Evolutionary conservation across 2,888 invertebrate genomes (phyloP).

Genomic region (Phorcus lineatus): DNA sequence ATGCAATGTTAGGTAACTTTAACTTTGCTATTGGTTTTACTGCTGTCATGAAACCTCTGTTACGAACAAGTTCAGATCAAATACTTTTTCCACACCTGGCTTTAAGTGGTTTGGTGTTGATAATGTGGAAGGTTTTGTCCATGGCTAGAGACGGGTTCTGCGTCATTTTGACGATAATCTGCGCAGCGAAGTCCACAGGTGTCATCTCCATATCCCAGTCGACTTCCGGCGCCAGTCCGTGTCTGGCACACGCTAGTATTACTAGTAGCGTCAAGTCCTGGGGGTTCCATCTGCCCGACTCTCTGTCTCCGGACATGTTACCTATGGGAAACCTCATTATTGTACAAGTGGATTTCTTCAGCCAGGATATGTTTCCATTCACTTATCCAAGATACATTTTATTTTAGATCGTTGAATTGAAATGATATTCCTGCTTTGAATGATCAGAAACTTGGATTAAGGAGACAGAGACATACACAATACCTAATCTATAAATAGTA

Average conservation of each 20-base stretch:
- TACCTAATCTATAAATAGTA: constrained; percentile 75
- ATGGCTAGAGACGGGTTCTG: constrained; percentile 66
- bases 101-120: constrained; percentile 70
- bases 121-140: constrained; percentile 74
- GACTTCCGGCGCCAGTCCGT: constrained; percentile 70
- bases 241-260: constrained; percentile 67
- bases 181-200: constrained; percentile 75
- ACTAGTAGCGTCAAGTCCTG: constrained; percentile 75
- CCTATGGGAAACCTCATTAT: constrained; percentile 59
- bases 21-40: no score
- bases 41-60: no score
- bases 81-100: constrained; percentile 51
- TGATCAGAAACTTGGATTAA: no score
- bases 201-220: constrained; percentile 76
- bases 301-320: constrained; percentile 72
- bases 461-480: not conserved
- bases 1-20: no score
- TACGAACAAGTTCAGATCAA: no score
- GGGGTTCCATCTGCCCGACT: constrained; percentile 73
- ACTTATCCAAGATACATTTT: no score
- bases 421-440: no score
- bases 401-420: no score
- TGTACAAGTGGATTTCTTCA: no score
- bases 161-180: constrained; percentile 69
- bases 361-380: no score